Evolutionary conservation across 1,140 invertebrate species (phyloP), one percentile per base, ranked within the genome.

Genomic region (Bombus cullumanus): DNA sequence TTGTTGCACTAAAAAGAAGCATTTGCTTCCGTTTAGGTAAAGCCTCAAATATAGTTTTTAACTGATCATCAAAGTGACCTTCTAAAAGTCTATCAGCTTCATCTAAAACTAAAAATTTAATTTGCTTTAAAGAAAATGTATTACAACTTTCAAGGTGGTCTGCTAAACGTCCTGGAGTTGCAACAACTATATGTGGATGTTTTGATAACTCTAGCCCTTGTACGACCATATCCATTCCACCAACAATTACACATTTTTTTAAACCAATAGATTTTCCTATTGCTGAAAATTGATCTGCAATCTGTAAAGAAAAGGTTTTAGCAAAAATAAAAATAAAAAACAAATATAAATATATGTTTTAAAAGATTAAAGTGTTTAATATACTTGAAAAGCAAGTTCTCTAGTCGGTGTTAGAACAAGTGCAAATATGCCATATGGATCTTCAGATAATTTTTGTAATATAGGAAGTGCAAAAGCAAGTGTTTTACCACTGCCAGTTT

Each of bases 401-500:
- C 99, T 97, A 34, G 99, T 99, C 41, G 99, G 99, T 57, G 99
- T 99, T 28, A 99, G 95, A 64, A 99, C 95, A n/a, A 99, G 95
- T 47, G 98, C 98, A 96, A 98, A 99, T 92, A 99, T 98, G 84
- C 98, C 98, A 94, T 98, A 98, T 0, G 99, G 99, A 93, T 98
- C 98, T 93, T 99, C 97, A 86, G 98, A 97, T 28, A 99, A 95
- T 88, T 97, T 97, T 94, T 99, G 98, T 75, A 99, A 94, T 92
- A 99, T 99, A 1, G 99, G 99, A 34, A 99, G 92, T 9, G 98
- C 98, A 97, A 99, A 99, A 0, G 99, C 98, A 92, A 99, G 97
- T 10, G 99, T 99, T 96, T 99, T 99, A 59, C 99, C 99, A 80
- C 98, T 99, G 37, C 99, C 99, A 59, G 99, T 99, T 96, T 99